Evolutionary conservation across 2,113 vertebrate species (phyloP), one percentile per base, ranked within the genome.

Genomic region (Passerina amoena): DNA sequence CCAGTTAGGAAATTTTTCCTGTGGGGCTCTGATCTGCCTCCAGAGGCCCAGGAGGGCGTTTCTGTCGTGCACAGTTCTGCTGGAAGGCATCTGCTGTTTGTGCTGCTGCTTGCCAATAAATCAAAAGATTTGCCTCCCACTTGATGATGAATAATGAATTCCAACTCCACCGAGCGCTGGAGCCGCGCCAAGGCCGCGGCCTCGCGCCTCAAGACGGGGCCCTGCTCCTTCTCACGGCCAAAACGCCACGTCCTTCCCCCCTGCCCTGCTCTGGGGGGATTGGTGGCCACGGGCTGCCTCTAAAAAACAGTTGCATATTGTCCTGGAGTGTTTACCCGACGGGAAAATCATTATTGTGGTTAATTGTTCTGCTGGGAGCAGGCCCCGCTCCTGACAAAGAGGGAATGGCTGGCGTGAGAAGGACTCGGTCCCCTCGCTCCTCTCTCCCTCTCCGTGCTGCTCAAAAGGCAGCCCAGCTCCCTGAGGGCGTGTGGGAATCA

Each of bases 261-360:
- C 51, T 38, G 33, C 31, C 18, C 5, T 6, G 27, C 23, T 6
- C 19, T 30, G 47, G 47, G 51, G 88, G 88, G 79, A 96, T 95
- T 96, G 61, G 92, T 84, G 86, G 95, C 57, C 70, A 0, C 8
- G 4, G 92, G 45, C 72, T 5, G 86, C 48, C 69, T 77, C 91
- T 79, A 42, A 71, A 87, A n/a, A 93, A 90, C 93, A 92, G 72
- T 88, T 90, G 85, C 60, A 53, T 82, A 82, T 95, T 96, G 82
- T 95, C 20, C 82, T 8, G 51, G 79, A 61, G 77, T 78, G 89
- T 94, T 97, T 94, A 95, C 73, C 86, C 94, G 59, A 68, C 0
- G 73, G 82, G 92, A 24, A 86, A 86, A 88, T 93, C 81, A 90
- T 90, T 57, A 57, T 75, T 80, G 24, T 31, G 48, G 3, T 51